phyloP scores from a whole-genome alignment of 2,888 invertebrate species.

The Elmis aenea region DNA sequence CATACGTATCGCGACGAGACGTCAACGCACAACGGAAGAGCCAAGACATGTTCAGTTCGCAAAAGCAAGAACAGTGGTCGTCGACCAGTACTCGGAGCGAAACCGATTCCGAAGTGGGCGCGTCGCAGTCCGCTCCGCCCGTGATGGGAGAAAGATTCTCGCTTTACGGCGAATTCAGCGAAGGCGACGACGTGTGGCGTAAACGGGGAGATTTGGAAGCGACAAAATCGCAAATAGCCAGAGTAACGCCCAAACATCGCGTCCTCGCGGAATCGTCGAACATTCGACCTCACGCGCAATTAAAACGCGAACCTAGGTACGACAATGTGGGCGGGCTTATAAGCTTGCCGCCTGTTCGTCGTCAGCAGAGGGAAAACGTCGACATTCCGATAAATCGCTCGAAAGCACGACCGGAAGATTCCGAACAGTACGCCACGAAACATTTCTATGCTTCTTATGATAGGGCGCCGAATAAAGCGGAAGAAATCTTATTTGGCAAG shows the following conservation, averaged over 20 bases:
- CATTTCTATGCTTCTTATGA: slow-evolving; percentile 36
- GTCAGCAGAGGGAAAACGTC: slow-evolving; percentile 28
- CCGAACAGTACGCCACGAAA: slow-evolving; percentile 14
- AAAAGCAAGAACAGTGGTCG: slow-evolving; percentile 38
- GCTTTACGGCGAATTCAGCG: slow-evolving; percentile 16
- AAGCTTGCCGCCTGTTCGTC: slow-evolving; percentile 52
- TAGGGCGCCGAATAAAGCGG: slow-evolving; percentile 40
- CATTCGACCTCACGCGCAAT: slow-evolving; percentile 17
- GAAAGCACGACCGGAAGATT: slow-evolving; percentile 7
- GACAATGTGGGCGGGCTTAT: slow-evolving; percentile 42
- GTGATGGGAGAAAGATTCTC: slow-evolving; percentile 28
- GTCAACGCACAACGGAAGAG: slow-evolving; percentile 15
- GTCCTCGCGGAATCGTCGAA: slow-evolving; percentile 8
- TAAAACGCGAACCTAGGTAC: slow-evolving; percentile 23
- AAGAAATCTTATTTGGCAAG: slow-evolving; percentile 42
- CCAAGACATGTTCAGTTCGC: slow-evolving; percentile 22
- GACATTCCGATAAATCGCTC: slow-evolving; percentile 3
- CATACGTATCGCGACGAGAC: slow-evolving; percentile 31
- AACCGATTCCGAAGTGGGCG: slow-evolving; percentile 38
- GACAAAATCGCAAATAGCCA: slow-evolving; percentile 7
- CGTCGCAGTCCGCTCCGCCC: slow-evolving; percentile 41
- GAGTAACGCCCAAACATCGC: slow-evolving; percentile 12
- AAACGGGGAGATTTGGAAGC: slow-evolving; percentile 15
- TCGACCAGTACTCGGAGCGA: slow-evolving; percentile 42
- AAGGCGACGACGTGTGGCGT: slow-evolving; percentile 17